Base-by-base conservation (phyloP, 1,140 invertebrate species). In the Caenorhabditis brenneri region DNA sequence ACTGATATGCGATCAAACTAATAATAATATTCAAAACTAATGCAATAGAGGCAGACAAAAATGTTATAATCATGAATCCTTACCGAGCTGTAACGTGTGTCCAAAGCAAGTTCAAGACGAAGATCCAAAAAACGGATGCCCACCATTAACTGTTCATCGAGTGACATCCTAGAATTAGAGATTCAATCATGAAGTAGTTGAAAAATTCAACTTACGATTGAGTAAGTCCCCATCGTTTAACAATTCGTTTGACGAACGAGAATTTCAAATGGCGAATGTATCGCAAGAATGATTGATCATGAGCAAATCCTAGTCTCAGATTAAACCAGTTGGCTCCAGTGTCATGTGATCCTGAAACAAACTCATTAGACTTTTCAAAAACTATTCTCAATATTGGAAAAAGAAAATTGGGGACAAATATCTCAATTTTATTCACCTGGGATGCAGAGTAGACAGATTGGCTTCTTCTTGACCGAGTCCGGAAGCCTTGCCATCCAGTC, bases 401-500 rank as follows among this genome's bases (percentile, higher is more conserved):
- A n/a, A n/a, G n/a, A n/a, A n/a, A n/a, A n/a, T n/a, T n/a, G n/a
- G n/a, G n/a, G n/a, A n/a, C n/a, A n/a, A n/a, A n/a, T n/a, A n/a
- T n/a, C n/a, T n/a, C n/a, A n/a, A n/a, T 5, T 36, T 36, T 65
- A 5, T 12, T 36, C 10, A 65, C 58, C 58, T 65, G 58, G 58
- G 19, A 65, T 65, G 19, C 29, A n/a, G 9, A 74, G 7, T 6
- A 7, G 24, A n/a, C 65, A 74, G 9, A 74, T 42, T 2, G 65
- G 36, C 36, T 74, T 74, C 36, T 74, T 46, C n/a, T 31, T 39
- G 7, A 74, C 36, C 29, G 36, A 42, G 12, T 12, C 15, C 15
- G 65, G 65, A 33, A 74, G 36, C 22, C 65, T 74, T 74, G 36
- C 65, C 65, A 74, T 74, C 65, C 65, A 74, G 33, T 74, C 65